Base-by-base conservation (phyloP, 2,888 invertebrate genomes). In the Eilema sororculum region DNA sequence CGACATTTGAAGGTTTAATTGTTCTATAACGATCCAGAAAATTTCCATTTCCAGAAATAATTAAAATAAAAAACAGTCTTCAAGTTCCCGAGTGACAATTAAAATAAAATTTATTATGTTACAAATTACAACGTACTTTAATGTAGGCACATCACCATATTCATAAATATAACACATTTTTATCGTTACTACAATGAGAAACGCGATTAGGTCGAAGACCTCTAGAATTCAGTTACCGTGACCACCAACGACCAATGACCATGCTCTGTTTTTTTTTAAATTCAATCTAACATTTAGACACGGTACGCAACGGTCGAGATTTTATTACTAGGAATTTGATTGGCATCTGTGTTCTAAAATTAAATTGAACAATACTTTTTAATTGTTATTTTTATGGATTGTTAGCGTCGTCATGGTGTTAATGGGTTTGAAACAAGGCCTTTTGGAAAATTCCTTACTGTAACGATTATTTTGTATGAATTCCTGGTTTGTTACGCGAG, bases 281-380 rank as follows among this genome's bases (percentile, higher is more conserved):
- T 80, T 77, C 77, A 80, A 83, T 83, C 69, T 83, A 74, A 62
- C 68, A 60, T 65, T 83, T 83, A 73, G 83, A 77, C 75, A 74
- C 81, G 77, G 73, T 71, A 66, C 37, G 73, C 68, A 75, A 75
- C 78, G 77, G 78, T 76, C 72, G 67, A 71, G 67, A 78, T 77
- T 80, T 77, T 77, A 82, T 81, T 72, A 64, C 71, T 59, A 10
- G 46, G 37, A 59, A 71, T 59, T 67, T 65, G 65, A 71, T 67
- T 56, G 59, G 60, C 59, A 58, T 62, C 67, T 37, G 25, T 64
- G 64, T 65, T 62, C 61, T 58, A 58, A 72, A 66, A 22, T 64
- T 52, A 57, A 72, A 68, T 66, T 61, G 65, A 67, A 66, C 30
- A 60, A 63, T 61, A 66, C 52, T 67, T 71, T 71, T 67, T 62